A percentile compares a stretch with the other conserved stretches of the same genome.
Conservation (phyloP, 1,140 invertebrate species). For the Brachystomella parvula region DNA sequence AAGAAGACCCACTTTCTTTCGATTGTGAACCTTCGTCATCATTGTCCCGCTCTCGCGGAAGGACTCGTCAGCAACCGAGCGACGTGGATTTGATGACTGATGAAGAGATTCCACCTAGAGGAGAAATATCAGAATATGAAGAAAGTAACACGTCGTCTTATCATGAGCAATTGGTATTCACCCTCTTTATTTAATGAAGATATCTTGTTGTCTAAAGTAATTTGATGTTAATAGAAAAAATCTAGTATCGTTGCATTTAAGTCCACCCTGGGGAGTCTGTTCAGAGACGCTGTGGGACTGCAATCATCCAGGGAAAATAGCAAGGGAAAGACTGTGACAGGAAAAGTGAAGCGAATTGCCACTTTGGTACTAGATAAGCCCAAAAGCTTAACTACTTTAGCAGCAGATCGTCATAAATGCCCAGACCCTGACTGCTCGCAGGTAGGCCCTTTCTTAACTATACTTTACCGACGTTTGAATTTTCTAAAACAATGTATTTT, state of each 20-base stretch:
- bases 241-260: not conserved
- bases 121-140: conserved; percentile 33
- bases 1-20: not conserved
- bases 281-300: conserved; percentile 13
- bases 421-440: not conserved
- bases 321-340: not conserved
- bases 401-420: conserved; percentile 10
- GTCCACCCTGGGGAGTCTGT: conserved; percentile 15
- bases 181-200: not conserved
- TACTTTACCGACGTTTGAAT: not conserved
- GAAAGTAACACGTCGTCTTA: conserved; percentile 33
- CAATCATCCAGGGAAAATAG: conserved; percentile 12
- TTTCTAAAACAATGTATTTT: not conserved
- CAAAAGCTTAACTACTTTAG: not conserved
- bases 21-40: conserved; percentile 14
- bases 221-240: not conserved
- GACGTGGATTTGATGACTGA: conserved; percentile 62
- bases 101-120: conserved; percentile 71
- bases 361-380: conserved; percentile 12
- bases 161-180: conserved; percentile 18
- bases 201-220: not conserved
- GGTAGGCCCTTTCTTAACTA: not conserved
- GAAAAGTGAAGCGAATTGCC: not conserved
- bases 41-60: too few species aligned
- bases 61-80: not conserved